phyloP scores from a whole-genome alignment of 2,888 invertebrate genomes.

The Mesorhabditis belari region DNA sequence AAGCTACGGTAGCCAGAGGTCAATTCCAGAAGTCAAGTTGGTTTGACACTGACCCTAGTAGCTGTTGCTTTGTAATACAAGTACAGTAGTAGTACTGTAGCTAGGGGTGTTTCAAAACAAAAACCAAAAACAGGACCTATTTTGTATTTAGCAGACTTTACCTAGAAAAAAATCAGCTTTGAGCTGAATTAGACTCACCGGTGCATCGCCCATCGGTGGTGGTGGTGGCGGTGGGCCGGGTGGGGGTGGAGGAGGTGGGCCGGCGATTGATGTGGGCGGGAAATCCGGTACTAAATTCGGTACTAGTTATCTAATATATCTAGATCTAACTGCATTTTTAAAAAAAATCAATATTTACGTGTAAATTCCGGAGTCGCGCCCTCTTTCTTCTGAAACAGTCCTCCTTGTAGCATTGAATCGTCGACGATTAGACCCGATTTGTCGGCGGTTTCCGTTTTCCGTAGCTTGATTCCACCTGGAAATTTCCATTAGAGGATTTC shows the following conservation, averaged over 20 bases:
- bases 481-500: constrained; percentile 1
- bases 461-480: constrained; percentile 31
- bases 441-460: constrained; percentile 41
- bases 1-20: too few species aligned
- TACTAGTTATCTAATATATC: background rate
- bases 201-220: too few species aligned
- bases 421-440: constrained; percentile 37
- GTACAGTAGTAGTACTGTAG: too few species aligned
- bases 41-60: background rate
- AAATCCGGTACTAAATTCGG: background rate
- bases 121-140: too few species aligned
- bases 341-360: background rate
- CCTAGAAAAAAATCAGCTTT: too few species aligned
- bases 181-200: too few species aligned
- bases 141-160: too few species aligned
- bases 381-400: background rate
- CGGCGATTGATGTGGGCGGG: background rate
- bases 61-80: background rate
- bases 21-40: background rate
- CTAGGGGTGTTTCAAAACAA: too few species aligned
- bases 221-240: too few species aligned
- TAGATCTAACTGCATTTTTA: background rate
- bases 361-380: background rate
- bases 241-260: too few species aligned
- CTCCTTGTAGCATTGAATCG: constrained; percentile 25